Base-by-base conservation (phyloP, 2,888 invertebrate genomes). In the Subacronicta megacephala region DNA sequence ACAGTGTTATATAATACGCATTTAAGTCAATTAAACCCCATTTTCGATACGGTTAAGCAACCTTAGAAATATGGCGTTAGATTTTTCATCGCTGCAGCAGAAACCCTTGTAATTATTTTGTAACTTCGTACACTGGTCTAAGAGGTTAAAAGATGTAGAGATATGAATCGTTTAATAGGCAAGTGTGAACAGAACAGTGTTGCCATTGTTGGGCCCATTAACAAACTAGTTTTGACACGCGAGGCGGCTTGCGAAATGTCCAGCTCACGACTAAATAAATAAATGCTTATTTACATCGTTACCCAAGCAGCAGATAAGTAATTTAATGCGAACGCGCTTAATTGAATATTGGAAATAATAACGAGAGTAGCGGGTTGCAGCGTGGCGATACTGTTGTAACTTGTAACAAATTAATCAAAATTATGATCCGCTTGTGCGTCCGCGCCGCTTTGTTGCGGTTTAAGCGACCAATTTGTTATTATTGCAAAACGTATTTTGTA, bases 181-280 rank as follows among this genome's bases (percentile, higher is more conserved):
- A 87, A 90, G 91, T 92, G 92, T 92, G 90, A 91, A 90, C 88
- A 85, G 78, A 90, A 90, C 88, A 84, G 77, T 78, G 80, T 80
- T 80, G 82, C 87, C 78, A 90, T 90, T 90, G 89, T 91, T 83
- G 80, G 74, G 77, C 78, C 87, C 84, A 87, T 87, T 89, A 90
- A 88, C 88, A 89, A 91, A 91, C 90, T 83, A 83, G 92, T 92
- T 89, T 88, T 88, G 90, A 89, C 92, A 92, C 89, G 92, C 90
- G 88, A 89, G 83, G 79, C 79, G 78, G 72, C 82, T 92, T 92
- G 85, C 89, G 89, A 90, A 92, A 92, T 80, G 80, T 81, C 79
- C 77, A 72, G 75, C 84, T 87, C 89, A 90, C 90, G 89, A 90
- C 87, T 87, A 87, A 88, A 89, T 88, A 90, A 89, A 91, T 88